Evolutionary conservation across 2,113 vertebrate species (phyloP), one percentile per base, ranked within the genome.

Genomic region (Carollia perspicillata): DNA sequence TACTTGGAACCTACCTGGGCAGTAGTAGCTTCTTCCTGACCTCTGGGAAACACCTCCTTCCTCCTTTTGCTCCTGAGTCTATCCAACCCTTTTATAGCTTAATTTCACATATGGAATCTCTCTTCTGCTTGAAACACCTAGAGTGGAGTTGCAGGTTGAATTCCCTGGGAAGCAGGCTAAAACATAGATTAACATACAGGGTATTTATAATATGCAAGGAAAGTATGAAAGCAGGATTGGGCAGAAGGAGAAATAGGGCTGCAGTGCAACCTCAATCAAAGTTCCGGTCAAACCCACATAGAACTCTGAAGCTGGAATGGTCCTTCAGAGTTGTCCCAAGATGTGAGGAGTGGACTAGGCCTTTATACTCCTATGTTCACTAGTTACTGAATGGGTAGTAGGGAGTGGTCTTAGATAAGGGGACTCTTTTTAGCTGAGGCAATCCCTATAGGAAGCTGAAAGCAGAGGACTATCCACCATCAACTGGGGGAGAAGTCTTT

Each of bases 71-170:
- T 47, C 22, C 28, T 94, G 37, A n/a, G 2, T 77, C 60, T 53
- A 65, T 33, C 47, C 40, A 83, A 35, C 3, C 47, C 8, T 69
- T 83, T 30, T 35, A 16, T 69, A 42, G 30, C n/a, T 90, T 84
- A 87, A 53, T 90, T 95, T 28, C 8, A 5, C 77, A 20, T 68
- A 12, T 90, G 60, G 22, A 91, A 53, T 81, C 23, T 51, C 6
- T 84, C 6, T 74, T 93, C 28, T 95, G n/a, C 65, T 95, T 96
- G 33, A 94, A 95, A 69, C 28, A 40, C 60, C n/a, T 91, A 71
- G 9, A 75, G 23, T 47, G 40, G 23, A 69, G 3, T 60, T 78
- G 8, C n/a, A 77, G 30, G 30, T 74, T 81, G 37, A 91, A 95
- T 86, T 83, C 49, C 6, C 9, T 69, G 40, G 4, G 23, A 77